Percentiles rank a stretch among this genome's conserved stretches.
Evolutionary conservation across 2,888 invertebrate genomes (phyloP).

Genomic region (Dynastes hyllus): DNA sequence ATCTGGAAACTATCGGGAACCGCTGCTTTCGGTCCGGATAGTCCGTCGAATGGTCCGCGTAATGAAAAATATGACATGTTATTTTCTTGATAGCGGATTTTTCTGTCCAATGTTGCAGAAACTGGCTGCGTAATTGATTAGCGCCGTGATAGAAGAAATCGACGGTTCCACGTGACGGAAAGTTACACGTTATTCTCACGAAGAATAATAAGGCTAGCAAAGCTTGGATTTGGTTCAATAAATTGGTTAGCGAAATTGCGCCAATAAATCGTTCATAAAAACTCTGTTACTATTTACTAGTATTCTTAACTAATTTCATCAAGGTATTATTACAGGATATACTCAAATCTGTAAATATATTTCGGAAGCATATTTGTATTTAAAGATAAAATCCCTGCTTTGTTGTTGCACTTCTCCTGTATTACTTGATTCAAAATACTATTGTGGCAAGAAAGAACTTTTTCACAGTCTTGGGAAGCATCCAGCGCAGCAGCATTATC

Average conservation of each 20-base stretch:
- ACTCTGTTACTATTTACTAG: neutral
- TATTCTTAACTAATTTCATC: too few relatives aligned
- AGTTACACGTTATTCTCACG: neutral
- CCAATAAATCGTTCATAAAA: neutral
- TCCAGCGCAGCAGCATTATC: too few relatives aligned
- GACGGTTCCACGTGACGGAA: neutral
- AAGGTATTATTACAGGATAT: too few relatives aligned
- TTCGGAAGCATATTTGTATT: too few relatives aligned
- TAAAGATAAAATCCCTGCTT: too few relatives aligned
- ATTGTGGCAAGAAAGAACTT: too few relatives aligned
- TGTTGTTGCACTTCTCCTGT: too few relatives aligned
- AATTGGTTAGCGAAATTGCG: neutral
- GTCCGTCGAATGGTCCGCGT: neutral
- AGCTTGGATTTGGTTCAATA: neutral
- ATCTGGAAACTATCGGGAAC: conserved; percentile 34
- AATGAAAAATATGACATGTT: conserved; percentile 43
- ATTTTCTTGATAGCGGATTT: conserved; percentile 43
- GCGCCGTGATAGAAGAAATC: conserved; percentile 9
- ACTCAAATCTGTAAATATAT: too few relatives aligned
- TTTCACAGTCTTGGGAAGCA: too few relatives aligned
- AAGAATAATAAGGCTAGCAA: neutral
- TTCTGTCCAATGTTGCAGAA: conserved; percentile 23
- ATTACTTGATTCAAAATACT: too few relatives aligned
- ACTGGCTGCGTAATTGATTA: conserved; percentile 30
- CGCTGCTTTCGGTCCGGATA: neutral